Evolutionary conservation across 2,113 vertebrate genomes (phyloP), one percentile per base, ranked within the genome.

Genomic region (Poeciliopsis turrubarensis): DNA sequence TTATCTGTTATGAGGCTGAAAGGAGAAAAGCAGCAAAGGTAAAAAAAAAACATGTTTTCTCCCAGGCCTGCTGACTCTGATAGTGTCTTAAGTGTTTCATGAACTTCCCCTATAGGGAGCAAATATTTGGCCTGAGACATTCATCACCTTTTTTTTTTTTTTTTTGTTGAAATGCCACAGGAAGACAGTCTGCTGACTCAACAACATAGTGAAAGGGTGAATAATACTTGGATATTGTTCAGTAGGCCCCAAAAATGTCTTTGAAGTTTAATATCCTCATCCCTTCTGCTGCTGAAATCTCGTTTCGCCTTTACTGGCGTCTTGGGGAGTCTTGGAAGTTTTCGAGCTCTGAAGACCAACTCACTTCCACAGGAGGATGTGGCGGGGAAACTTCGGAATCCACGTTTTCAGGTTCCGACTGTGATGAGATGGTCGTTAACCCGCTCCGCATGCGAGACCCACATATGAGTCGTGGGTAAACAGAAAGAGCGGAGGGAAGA

Each of bases 401-500:
- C 60, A 7, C 54, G 7, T 78, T 54, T 37, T 51, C 4, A 27
- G 39, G 25, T 75, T 57, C 67, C 9, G 60, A 29, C 32, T 64
- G 15, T 27, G 32, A 67, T n/a, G 37, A 76, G 32, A 69, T 60
- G 61, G 41, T 19, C 8, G 19, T 81, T 76, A 57, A 57, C 70
- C 51, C 44, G 65, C 72, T 65, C 62, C 1, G 57, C 34, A 44
- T 62, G 51, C 34, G 34, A 73, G 63, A 71, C 62, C 39, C 80
- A 75, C 61, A 61, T 62, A 69, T 1, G 41, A 76, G 78, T 51
- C 30, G 62, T 77, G 79, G 78, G 90, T 91, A 92, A 92, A 92
- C 91, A 93, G 82, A 85, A 68, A 51, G 63, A 84, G 77, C 69
- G 75, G 84, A 89, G 85, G 89, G 85, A 89, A 88, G 91, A 90